phyloP scores from a whole-genome alignment of 30 jellyfish, hydroid and myxozoan genomes.

The Aurelia coerulea region DNA sequence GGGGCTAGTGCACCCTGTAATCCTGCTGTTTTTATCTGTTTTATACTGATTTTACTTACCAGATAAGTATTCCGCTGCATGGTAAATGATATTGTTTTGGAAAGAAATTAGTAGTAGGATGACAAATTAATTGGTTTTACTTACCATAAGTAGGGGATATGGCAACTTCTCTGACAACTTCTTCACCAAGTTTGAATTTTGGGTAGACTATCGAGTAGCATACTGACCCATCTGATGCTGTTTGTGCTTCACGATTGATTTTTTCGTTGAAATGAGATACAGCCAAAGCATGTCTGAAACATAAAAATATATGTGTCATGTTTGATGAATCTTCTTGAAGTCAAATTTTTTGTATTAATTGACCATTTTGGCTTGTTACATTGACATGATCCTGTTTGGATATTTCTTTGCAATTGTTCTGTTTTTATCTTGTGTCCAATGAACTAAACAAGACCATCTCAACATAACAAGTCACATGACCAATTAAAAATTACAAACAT shows the following conservation, averaged over 20 bases:
- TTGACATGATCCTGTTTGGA: conserved; percentile 12
- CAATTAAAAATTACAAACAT: background rate
- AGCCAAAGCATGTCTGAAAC: conserved; percentile 28
- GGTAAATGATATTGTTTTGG: background rate
- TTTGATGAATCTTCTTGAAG: background rate
- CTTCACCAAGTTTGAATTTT: conserved; percentile 18
- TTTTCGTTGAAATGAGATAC: conserved; percentile 5
- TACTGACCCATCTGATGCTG: conserved; percentile 20
- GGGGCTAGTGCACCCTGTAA: no score
- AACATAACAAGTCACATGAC: conserved; percentile 4
- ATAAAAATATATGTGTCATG: background rate
- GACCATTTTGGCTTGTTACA: conserved; percentile 3
- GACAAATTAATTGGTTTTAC: background rate
- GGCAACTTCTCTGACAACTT: conserved; percentile 32
- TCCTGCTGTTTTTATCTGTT: no score
- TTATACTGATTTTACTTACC: no score
- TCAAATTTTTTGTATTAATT: background rate
- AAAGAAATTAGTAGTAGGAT: background rate
- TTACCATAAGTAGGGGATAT: conserved; percentile 24
- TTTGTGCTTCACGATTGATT: conserved; percentile 14
- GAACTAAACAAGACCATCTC: conserved; percentile 21
- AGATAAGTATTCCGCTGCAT: no score
- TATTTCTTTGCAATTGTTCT: background rate
- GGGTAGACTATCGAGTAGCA: conserved; percentile 15
- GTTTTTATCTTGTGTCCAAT: background rate